Base-by-base conservation (phyloP, 2,888 invertebrate species). In the Heliconius erato region DNA sequence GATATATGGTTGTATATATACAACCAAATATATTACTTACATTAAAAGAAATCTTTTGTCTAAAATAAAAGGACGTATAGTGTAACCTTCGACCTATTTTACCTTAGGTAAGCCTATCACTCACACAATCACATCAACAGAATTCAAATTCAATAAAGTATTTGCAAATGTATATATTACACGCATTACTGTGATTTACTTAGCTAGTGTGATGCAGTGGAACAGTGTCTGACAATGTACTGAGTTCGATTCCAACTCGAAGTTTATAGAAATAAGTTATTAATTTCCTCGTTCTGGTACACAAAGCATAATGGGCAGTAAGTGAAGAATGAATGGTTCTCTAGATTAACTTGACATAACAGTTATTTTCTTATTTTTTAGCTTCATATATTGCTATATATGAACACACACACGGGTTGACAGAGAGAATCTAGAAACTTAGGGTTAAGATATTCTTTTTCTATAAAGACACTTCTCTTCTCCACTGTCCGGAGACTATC, bases 61-160 rank as follows among this genome's bases (percentile, higher is more conserved):
- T 5, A 14, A 76, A 3, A 76, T 59, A 74, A 59, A 40, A 74
- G 26, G 74, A 6, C 35, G 9, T 74, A 5, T 19, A 74, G 54
- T 74, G 32, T 74, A 23, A 74, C 49, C 74, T 11, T 54, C 23
- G 54, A 19, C 6, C 11, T 59, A 74, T 32, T 59, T 72, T 72
- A 16, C 54, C 44, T 32, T 44, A 49, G 16, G 49, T 49, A 40
- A 72, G 71, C 26, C 71, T 59, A 54, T 79, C 71, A 59, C 12
- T 79, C 54, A 28, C 68, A 16, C 14, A 79, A 68, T 32, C 79
- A 54, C 54, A n/a, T 63, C 79, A 79, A 79, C 23, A 71, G 40
- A 79, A 26, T 32, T 77, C 81, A 59, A 76, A 77, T 77, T 59
- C 63, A 81, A 81, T 77, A 77, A 59, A 63, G 40, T 44, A 69